Evolutionary conservation across 2,797 vertebrate species (phyloP), one percentile per base, ranked within the genome.

Genomic region (Falco novaeseelandiae): DNA sequence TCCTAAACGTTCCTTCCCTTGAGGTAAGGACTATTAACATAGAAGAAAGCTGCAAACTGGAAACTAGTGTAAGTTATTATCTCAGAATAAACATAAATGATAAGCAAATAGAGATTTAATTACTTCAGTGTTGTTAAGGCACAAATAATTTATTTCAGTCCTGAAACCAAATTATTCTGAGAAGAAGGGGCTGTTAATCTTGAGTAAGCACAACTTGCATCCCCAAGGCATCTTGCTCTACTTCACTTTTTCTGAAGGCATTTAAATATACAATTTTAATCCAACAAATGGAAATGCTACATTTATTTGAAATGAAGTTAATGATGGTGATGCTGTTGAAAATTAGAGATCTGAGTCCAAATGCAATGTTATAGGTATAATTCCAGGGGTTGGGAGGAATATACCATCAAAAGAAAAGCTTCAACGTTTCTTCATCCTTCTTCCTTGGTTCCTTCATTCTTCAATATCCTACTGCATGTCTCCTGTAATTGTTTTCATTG

Each of bases 71-170:
- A 83, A 88, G 4, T 12, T 93, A 36, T 86, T 77, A 77, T 30
- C 44, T 59, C 66, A 91, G 38, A 85, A 69, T 54, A 80, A 90
- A 42, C 8, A 55, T n/a, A 72, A 87, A 89, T 40, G 19, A 86
- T 58, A 83, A 94, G 9, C 44, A 86, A 93, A 88, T 67, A 86
- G 34, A 77, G 7, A 59, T 92, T 77, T 83, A 78, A 90, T 93
- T 87, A 66, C 16, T 73, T 77, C 40, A n/a, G 21, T 88, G 17
- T 78, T 72, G 92, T 77, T 86, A 91, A 83, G 48, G 70, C 19
- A 66, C 29, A 69, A 87, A 91, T 54, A 58, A 90, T 91, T 86
- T 86, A 70, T 93, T 89, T 84, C 49, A 57, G 10, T 91, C 52
- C 57, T 83, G 61, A 81, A 93, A 89, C 9, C 10, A 91, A 91